phyloP scores from a whole-genome alignment of 1,140 invertebrate species.

The Tachypleus tridentatus region DNA sequence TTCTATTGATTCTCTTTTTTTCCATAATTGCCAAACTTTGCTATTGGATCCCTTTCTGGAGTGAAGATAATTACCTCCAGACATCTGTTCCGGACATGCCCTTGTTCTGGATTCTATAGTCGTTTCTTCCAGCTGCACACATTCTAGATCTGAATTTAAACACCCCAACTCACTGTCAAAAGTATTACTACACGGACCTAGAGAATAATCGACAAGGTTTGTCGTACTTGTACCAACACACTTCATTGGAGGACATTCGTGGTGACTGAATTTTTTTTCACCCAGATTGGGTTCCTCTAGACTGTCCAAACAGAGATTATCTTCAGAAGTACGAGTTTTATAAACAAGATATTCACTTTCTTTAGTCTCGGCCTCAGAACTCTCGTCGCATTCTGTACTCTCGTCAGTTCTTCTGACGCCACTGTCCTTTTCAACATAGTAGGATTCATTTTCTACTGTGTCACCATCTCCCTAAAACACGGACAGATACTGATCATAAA shows the following conservation, averaged over 20 bases:
- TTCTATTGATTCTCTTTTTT: slow-evolving; percentile 24
- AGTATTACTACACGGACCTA: slow-evolving; percentile 30
- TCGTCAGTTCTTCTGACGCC: slow-evolving; percentile 36
- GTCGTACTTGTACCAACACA: slow-evolving; percentile 16
- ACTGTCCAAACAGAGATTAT: neutral
- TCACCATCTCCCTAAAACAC: slow-evolving; percentile 4
- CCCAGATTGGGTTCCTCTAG: slow-evolving; percentile 2
- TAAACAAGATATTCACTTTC: too few species aligned
- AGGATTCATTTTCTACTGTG: neutral
- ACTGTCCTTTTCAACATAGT: slow-evolving; percentile 36
- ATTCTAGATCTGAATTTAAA: slow-evolving; percentile 43
- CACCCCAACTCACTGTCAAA: slow-evolving; percentile 40
- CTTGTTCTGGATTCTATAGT: slow-evolving; percentile 9
- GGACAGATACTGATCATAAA: too few species aligned
- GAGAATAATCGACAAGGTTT: slow-evolving; percentile 5
- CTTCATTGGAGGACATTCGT: too few species aligned
- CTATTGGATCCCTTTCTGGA: too few species aligned
- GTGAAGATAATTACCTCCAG: too few species aligned
- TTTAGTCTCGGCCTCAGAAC: slow-evolving; percentile 32
- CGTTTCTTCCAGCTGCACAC: slow-evolving; percentile 37
- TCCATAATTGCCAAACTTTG: slow-evolving; percentile 4
- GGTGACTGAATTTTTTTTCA: too few species aligned
- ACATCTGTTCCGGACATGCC: slow-evolving; percentile 24
- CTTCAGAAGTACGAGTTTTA: slow-evolving; percentile 7
- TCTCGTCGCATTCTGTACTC: slow-evolving; percentile 35